These are phyloP conservation scores for Limnothrissa miodon DNA, from an alignment of 2,113 vertebrate species.

Conservation along the genomic window DNA sequence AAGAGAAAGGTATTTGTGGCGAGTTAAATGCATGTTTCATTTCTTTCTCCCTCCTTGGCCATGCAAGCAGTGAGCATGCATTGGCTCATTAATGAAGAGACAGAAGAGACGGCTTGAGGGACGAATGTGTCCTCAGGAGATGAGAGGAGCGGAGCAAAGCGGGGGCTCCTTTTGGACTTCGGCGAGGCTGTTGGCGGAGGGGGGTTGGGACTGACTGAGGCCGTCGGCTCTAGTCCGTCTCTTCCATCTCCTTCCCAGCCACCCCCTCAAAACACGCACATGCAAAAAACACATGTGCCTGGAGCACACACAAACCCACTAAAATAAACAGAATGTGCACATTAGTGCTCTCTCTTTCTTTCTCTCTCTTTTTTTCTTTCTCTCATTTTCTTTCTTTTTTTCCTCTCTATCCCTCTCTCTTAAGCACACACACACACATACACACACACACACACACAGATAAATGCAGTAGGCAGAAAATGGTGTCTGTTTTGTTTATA, in stretches of 20 bases:
- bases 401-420: slow-evolving; percentile 26
- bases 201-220: not conserved
- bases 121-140: slow-evolving; percentile 31
- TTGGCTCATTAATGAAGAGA: slow-evolving; percentile 32
- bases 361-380: no score
- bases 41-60: not conserved
- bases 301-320: not conserved
- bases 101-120: slow-evolving; percentile 6
- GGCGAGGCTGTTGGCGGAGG: not conserved
- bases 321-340: not conserved
- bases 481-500: slow-evolving; percentile 18
- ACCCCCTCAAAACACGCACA: not conserved
- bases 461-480: not conserved
- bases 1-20: not conserved
- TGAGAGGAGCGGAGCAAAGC: not conserved
- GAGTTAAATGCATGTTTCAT: not conserved
- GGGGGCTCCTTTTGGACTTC: not conserved
- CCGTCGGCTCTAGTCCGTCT: not conserved
- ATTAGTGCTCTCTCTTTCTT: not conserved
- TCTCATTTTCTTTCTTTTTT: not conserved
- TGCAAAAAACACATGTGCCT: slow-evolving; percentile 5
- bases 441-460: not conserved
- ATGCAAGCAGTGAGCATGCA: slow-evolving; percentile 12
- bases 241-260: not conserved
- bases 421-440: not conserved